Conservation (phyloP, 1,140 invertebrate species). For the Platyura marginata region DNA sequence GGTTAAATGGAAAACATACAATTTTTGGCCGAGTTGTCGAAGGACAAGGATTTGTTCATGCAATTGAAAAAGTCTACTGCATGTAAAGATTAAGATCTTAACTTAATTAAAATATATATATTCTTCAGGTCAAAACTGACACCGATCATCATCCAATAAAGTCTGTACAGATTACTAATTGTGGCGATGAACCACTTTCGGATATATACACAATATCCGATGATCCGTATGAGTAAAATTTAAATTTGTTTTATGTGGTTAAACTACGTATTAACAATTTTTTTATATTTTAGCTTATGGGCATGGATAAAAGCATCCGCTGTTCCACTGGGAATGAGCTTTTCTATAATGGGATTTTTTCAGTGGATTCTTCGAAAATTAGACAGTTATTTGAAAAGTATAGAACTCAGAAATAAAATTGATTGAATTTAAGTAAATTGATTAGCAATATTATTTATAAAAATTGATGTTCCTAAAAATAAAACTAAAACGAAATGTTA, state of each 20-base stretch:
- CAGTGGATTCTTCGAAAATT: conserved; percentile 58
- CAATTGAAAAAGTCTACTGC: conserved; percentile 40
- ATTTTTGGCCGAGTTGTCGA: conserved; percentile 81
- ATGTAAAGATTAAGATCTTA: background rate
- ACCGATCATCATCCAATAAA: conserved; percentile 45
- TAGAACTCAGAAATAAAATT: no score
- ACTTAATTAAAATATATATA: background rate
- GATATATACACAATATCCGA: conserved; percentile 44
- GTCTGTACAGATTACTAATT: conserved; percentile 44
- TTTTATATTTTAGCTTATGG: conserved; percentile 38
- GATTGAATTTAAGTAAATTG: no score
- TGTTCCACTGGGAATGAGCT: conserved; percentile 53
- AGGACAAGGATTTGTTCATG: conserved; percentile 69
- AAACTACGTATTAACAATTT: background rate
- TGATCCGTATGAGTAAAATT: conserved; percentile 41
- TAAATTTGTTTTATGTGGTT: background rate
- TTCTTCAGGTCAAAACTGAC: conserved; percentile 36
- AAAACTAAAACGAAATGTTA: no score
- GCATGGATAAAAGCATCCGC: conserved; percentile 53
- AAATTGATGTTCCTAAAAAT: no score
- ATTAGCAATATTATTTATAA: no score
- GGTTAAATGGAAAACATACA: conserved; percentile 84
- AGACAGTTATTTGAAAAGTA: no score
- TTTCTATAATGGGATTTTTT: conserved; percentile 50
- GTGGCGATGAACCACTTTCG: conserved; percentile 36